phyloP scores from a whole-genome alignment of 2,888 invertebrate genomes.

The Drosophila pseudotakahashii region DNA sequence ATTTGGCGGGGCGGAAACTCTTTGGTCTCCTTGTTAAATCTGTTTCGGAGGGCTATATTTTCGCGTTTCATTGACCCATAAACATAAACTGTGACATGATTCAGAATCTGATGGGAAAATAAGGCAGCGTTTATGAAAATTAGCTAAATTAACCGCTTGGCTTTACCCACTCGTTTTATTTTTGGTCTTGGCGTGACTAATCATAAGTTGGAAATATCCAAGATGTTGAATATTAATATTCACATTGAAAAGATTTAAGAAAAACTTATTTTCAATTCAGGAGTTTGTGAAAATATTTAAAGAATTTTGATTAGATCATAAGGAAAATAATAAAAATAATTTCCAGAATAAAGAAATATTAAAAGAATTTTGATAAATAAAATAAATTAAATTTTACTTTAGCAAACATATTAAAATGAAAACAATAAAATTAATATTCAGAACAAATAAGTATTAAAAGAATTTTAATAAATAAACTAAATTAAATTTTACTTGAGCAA shows the following conservation, averaged over 20 bases:
- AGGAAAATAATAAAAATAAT: no score
- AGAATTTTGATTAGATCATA: background rate
- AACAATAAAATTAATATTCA: no score
- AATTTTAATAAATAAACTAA: no score
- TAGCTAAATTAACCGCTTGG: slow-evolving; percentile 25
- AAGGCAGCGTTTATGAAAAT: slow-evolving; percentile 22
- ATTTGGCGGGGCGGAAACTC: slow-evolving; percentile 37
- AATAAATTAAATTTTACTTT: background rate
- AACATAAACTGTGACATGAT: slow-evolving; percentile 32
- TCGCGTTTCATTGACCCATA: slow-evolving; percentile 36
- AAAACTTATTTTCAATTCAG: no score
- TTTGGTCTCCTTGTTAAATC: slow-evolving; percentile 29
- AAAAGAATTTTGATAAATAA: no score
- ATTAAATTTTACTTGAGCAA: background rate
- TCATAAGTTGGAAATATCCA: background rate
- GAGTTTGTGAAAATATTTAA: no score
- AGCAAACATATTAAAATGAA: slow-evolving; percentile 2
- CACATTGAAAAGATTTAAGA: background rate
- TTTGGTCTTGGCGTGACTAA: slow-evolving; percentile 12
- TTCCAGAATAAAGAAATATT: no score
- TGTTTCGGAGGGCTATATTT: slow-evolving; percentile 21
- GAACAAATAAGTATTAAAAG: no score
- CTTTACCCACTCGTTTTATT: slow-evolving; percentile 5
- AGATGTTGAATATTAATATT: background rate
- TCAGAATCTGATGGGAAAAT: slow-evolving; percentile 31